phyloP scores from a whole-genome alignment of 2,888 invertebrate genomes.

The Aspidapion aeneum region DNA sequence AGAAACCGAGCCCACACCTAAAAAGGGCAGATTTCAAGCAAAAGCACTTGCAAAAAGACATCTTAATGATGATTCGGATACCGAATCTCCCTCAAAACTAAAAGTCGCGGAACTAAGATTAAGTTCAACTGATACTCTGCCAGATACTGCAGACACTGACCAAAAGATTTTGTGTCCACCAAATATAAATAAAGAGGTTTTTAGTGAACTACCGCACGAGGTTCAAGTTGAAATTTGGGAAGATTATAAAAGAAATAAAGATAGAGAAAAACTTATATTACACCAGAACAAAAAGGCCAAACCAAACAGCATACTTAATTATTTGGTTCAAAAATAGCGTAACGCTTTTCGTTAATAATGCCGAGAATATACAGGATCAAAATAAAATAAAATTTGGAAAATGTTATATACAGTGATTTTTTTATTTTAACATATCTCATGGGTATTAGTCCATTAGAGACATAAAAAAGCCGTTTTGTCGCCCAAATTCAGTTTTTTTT shows the following conservation, averaged over 20 bases:
- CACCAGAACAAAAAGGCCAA: conserved; percentile 55
- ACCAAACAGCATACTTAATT: conserved; percentile 63
- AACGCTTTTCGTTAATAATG: too few species aligned
- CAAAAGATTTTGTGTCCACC: conserved; percentile 53
- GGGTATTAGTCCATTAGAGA: too few species aligned
- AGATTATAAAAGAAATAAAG: conserved; percentile 54
- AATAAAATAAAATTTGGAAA: too few species aligned
- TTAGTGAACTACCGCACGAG: conserved; percentile 66
- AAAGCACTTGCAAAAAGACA: conserved; percentile 15
- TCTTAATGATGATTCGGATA: conserved; percentile 42
- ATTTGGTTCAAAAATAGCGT: conserved; percentile 52
- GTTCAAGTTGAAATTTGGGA: conserved; percentile 70
- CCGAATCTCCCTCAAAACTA: conserved; percentile 66
- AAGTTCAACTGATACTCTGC: conserved; percentile 49
- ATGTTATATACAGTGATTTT: too few species aligned
- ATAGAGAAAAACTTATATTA: conserved; percentile 37
- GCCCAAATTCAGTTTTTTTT: too few species aligned
- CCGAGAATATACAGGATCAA: too few species aligned
- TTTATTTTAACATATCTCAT: too few species aligned
- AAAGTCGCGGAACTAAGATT: conserved; percentile 64
- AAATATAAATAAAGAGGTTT: conserved; percentile 64
- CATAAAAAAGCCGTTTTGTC: too few species aligned
- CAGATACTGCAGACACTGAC: conserved; percentile 52
- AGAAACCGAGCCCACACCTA: conserved; percentile 73
- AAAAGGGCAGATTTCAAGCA: conserved; percentile 56